Percentiles rank a stretch among this genome's conserved stretches.
These are phyloP conservation scores for Pangasius mekongensis DNA, from an alignment of 2,797 vertebrate genomes.

Conservation along the genomic window DNA sequence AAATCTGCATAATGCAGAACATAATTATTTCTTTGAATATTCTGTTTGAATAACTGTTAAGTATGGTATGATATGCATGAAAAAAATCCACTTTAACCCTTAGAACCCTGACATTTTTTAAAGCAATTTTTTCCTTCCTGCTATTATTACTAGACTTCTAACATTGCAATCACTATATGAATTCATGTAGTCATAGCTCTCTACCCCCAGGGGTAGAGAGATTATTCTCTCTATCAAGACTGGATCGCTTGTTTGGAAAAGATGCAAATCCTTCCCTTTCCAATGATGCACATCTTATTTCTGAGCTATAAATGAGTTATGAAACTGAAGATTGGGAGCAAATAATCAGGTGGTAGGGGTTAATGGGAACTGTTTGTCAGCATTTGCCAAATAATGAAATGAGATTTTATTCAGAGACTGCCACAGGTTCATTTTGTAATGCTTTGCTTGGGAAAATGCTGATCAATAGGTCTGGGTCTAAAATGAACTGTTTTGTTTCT, in stretches of 20 bases:
- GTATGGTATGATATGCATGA: neutral
- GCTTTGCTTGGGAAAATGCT: neutral
- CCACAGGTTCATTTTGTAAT: neutral
- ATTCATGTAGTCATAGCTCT: neutral
- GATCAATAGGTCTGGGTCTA: neutral
- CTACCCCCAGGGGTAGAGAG: no score
- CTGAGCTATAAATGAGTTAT: neutral
- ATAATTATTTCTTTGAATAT: neutral
- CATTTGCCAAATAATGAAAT: neutral
- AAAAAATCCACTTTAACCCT: neutral
- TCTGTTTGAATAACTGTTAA: neutral
- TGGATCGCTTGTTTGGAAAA: neutral
- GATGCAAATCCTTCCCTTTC: neutral
- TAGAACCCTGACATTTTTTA: neutral
- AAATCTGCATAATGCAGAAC: no score
- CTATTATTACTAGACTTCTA: neutral
- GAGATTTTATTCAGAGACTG: neutral
- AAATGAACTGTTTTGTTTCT: neutral
- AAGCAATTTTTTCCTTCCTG: neutral
- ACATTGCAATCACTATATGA: neutral
- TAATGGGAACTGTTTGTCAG: neutral
- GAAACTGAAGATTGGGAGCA: neutral
- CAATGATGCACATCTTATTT: neutral
- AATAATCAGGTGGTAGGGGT: neutral
- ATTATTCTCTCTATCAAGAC: neutral